Conservation (phyloP, 64 coral and sea anemone genomes). For the Montipora cactus region DNA sequence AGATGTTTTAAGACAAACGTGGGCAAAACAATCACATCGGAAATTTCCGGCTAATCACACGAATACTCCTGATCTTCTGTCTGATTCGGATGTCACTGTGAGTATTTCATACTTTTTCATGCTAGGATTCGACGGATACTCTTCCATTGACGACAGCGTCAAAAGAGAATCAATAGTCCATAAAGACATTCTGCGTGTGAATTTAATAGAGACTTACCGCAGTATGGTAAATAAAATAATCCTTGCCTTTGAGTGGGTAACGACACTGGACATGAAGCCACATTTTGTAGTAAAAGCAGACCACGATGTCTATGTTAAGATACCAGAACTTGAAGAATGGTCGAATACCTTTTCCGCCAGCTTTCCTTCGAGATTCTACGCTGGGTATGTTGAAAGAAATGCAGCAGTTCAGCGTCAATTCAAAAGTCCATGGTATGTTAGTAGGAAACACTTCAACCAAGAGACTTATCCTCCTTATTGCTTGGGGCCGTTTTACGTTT, state of each 20-base stretch:
- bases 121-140: constrained; percentile 34
- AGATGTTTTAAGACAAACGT: neutral
- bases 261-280: constrained; percentile 8
- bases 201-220: constrained; percentile 33
- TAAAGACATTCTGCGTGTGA: constrained; percentile 33
- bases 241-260: constrained; percentile 40
- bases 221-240: constrained; percentile 20
- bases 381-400: constrained; percentile 14
- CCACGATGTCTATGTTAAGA: constrained; percentile 48
- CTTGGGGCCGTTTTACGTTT: constrained; percentile 39
- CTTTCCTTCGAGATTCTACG: constrained; percentile 1
- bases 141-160: constrained; percentile 3
- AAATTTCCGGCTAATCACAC: neutral
- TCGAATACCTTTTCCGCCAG: neutral
- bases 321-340: constrained; percentile 26
- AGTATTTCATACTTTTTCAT: constrained; percentile 12
- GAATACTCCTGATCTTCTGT: neutral
- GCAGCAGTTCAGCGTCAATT: neutral
- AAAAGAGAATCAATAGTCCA: neutral
- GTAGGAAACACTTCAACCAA: neutral
- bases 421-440: constrained; percentile 23
- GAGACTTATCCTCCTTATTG: constrained; percentile 27
- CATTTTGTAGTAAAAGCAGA: constrained; percentile 44
- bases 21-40: neutral
- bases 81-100: neutral